Evolutionary conservation across 2,797 vertebrate species (phyloP), one percentile per base, ranked within the genome.

Genomic region (Glossophaga mutica): DNA sequence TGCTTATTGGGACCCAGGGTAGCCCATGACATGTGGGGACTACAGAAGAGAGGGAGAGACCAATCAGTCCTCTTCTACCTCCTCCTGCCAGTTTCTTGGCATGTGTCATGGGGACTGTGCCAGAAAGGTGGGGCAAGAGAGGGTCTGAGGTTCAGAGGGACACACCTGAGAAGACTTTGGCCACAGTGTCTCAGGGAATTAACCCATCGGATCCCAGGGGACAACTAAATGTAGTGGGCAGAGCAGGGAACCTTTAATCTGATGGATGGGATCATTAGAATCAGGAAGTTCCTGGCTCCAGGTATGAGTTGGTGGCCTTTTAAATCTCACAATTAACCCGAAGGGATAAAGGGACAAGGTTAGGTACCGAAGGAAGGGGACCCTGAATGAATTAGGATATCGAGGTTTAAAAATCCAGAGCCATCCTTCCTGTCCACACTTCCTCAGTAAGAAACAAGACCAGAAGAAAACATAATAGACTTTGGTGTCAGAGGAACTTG

Each of bases 101-200:
- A 79, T 24, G 44, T 2, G 0, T 59, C 57, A 78, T 78, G 90
- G 73, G 29, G 83, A 8, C 22, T 12, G 57, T 42, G 91, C 79
- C 95, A 97, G 62, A 50, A 78, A 67, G 95, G 96, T 85, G 93
- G 79, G 73, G 94, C 84, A 16, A 42, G 88, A 95, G 57, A 94
- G 90, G 67, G 42, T 77, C 90, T 95, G 96, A 96, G 94, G 94
- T 96, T 77, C 94, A 96, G 87, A 95, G 34, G 70, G 94, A 91
- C 95, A 96, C 93, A 87, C 95, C 94, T 92, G 68, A 83, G 50
- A 59, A 97, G 96, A 97, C 96, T 97, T 96, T 96, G 96, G 78
- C 62, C 97, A 57, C 48, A 19, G 48, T 2, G 65, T n/a, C 37
- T 48, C 42, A 44, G 78, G 77, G 57, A 93, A 90, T 94, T 94